Evolutionary conservation across 1,140 invertebrate species (phyloP).

Genomic region (Cydia fagiglandana): DNA sequence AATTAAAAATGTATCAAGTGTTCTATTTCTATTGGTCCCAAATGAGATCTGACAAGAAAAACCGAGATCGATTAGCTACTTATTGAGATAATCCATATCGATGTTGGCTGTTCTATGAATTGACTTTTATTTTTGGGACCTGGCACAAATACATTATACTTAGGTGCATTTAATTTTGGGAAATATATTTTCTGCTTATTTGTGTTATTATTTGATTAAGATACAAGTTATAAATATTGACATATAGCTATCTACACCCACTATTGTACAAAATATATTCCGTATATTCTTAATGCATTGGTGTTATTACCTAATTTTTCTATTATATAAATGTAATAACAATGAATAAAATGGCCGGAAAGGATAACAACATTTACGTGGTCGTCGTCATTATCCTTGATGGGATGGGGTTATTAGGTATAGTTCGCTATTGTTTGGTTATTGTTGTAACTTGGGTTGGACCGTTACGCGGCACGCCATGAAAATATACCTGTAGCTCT

Average conservation of each 20-base stretch:
- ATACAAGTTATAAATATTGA: too few species aligned
- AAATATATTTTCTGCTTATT: too few species aligned
- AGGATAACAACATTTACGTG: conserved; percentile 17
- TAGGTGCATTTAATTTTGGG: too few species aligned
- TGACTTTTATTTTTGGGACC: too few species aligned
- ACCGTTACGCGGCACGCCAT: too few species aligned
- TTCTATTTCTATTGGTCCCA: neutral
- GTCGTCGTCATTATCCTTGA: conserved; percentile 16
- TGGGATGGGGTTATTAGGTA: conserved; percentile 7
- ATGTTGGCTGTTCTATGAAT: too few species aligned
- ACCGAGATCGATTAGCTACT: neutral
- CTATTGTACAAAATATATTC: too few species aligned
- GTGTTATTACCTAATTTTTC: neutral
- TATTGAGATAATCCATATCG: neutral
- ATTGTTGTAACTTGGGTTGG: neutral
- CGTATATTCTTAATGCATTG: neutral
- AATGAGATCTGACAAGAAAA: neutral
- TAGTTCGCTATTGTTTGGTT: conserved; percentile 9
- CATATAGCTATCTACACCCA: too few species aligned
- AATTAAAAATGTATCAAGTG: conserved; percentile 31
- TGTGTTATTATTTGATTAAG: too few species aligned
- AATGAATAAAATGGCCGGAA: conserved; percentile 20
- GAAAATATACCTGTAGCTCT: too few species aligned
- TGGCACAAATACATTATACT: too few species aligned
- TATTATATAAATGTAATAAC: neutral